Percentiles rank a stretch among this genome's conserved stretches.
Conservation (phyloP, 2,113 vertebrate species). For the Peromyscus leucopus region DNA sequence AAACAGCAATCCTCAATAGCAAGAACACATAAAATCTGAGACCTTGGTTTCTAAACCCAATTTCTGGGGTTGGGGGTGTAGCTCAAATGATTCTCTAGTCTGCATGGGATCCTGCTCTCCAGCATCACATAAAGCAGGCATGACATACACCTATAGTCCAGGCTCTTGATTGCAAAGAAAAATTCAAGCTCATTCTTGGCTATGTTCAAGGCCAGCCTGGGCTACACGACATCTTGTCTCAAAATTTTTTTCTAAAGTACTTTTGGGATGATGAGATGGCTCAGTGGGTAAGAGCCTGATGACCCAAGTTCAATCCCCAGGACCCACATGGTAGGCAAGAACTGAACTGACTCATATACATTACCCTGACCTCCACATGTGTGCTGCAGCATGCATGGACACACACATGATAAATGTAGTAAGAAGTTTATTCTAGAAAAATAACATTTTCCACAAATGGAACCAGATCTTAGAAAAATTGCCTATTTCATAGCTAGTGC, state of each 20-base stretch:
- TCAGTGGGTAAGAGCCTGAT: not conserved
- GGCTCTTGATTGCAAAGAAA: not conserved
- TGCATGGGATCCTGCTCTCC: not conserved
- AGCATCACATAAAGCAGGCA: not conserved
- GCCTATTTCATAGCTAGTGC: not conserved
- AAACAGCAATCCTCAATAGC: not conserved
- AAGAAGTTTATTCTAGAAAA: not conserved
- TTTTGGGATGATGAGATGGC: too few species aligned
- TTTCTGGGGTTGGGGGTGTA: not conserved
- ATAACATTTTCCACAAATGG: not conserved
- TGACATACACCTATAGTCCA: not conserved
- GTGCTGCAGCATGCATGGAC: too few species aligned
- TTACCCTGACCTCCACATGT: not conserved
- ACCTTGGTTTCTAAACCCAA: not conserved
- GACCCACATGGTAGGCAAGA: not conserved
- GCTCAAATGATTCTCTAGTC: not conserved
- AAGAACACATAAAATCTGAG: not conserved
- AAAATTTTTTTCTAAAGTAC: too few species aligned
- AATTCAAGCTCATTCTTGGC: not conserved
- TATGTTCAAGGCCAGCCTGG: not conserved
- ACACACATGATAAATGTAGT: not conserved
- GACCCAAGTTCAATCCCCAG: not conserved
- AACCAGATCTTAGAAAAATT: slow-evolving; percentile 17
- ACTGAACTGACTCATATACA: not conserved
- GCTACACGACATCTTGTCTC: too few species aligned